Conservation (phyloP, 1,140 invertebrate species). For the Diachasma alloeum region DNA sequence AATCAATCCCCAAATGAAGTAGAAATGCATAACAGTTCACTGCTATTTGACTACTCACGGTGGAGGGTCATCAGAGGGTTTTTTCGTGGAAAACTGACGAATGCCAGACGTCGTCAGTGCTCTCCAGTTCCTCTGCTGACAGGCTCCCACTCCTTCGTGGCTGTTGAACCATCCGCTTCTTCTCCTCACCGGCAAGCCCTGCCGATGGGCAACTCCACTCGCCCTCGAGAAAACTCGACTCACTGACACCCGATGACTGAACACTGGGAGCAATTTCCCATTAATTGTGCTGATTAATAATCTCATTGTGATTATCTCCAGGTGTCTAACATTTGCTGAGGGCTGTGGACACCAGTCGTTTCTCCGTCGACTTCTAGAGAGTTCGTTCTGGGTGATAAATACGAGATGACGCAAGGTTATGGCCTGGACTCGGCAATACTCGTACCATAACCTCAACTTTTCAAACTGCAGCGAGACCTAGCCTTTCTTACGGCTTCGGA, state of each 20-base stretch:
- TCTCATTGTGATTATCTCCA: neutral
- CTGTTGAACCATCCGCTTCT: neutral
- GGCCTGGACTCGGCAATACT: too few species aligned
- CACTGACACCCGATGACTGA: neutral
- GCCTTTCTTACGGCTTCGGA: too few species aligned
- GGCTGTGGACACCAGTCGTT: too few species aligned
- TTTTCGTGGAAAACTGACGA: conserved; percentile 45
- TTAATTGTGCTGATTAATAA: neutral
- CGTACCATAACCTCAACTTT: too few species aligned
- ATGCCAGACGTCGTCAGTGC: conserved; percentile 30
- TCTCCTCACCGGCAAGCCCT: conserved; percentile 21
- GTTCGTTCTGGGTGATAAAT: too few species aligned
- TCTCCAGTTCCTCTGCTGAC: conserved; percentile 8
- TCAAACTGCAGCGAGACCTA: too few species aligned
- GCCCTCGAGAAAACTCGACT: neutral
- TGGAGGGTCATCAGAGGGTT: conserved; percentile 38
- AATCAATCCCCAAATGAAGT: too few species aligned
- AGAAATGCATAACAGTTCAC: too few species aligned
- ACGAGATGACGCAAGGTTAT: too few species aligned
- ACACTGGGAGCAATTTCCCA: neutral
- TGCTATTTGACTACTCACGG: conserved; percentile 39
- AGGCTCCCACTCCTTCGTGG: neutral
- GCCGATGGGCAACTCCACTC: neutral
- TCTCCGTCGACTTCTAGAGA: too few species aligned
- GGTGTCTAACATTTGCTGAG: too few species aligned